A percentile compares a stretch with the other conserved stretches of the same genome.
Evolutionary conservation across 2,888 invertebrate genomes (phyloP).

Genomic region (Podabrus alpinus): DNA sequence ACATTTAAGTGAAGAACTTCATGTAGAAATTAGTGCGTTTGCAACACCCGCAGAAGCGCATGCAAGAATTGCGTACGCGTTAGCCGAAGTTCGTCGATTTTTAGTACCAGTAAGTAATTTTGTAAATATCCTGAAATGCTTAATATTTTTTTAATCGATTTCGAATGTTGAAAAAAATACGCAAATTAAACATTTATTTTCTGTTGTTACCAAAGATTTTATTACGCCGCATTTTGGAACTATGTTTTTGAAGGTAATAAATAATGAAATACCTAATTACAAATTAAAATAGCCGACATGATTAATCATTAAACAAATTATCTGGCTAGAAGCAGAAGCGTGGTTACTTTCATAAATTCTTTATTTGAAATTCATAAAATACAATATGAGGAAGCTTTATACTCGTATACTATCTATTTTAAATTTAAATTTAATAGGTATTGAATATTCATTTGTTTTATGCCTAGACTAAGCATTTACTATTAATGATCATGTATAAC

Average conservation of each 20-base stretch:
- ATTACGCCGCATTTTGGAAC: neutral
- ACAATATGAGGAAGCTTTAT: neutral
- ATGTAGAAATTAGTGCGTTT: slow-evolving; percentile 89
- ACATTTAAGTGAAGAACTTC: slow-evolving; percentile 88
- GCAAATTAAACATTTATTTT: neutral
- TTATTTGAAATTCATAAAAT: neutral
- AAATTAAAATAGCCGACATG: neutral
- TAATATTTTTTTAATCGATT: neutral
- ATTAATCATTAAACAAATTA: neutral
- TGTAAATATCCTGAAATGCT: neutral
- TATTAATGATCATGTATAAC: no score
- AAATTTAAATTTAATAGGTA: no score
- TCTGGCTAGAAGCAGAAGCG: neutral
- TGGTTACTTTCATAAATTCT: neutral
- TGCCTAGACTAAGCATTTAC: neutral
- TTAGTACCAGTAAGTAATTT: slow-evolving; percentile 74
- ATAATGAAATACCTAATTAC: neutral
- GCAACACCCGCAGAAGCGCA: slow-evolving; percentile 91
- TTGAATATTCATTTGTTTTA: neutral
- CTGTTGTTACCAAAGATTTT: neutral
- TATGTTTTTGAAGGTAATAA: neutral
- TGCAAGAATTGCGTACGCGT: slow-evolving; percentile 80
- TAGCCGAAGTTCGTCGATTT: slow-evolving; percentile 80
- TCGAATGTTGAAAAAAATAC: no score
- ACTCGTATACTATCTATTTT: no score